Base-by-base conservation (phyloP, 1,140 invertebrate genomes). In the Triops longicaudatus region DNA sequence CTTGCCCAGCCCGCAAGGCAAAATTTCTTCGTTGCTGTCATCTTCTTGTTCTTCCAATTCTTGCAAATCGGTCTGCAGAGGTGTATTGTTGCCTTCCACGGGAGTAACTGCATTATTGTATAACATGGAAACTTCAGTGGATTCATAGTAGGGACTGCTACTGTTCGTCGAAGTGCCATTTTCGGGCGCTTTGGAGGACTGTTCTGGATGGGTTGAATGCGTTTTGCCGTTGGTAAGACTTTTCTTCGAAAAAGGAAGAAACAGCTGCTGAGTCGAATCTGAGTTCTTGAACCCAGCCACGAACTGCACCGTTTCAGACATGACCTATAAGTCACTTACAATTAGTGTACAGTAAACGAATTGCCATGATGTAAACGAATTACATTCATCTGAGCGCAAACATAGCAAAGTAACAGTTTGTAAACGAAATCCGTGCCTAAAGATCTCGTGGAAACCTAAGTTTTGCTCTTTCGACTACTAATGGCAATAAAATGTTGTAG, bases 1-100 rank as follows among this genome's bases (percentile, higher is more conserved):
- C 4, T 86, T 86, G 5, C 91, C 91, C 78, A 92, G 85, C 1
- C 92, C 92, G 79, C 91, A 93, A 63, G 50, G 50, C 50, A 63
- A 63, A 28, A 86, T 85, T 22, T 87, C 85, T 12, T 85, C 83
- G 73, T 85, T 85, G 4, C 87, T 85, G 27, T 86, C 85, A 50
- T 85, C 83, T 41, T 43, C 77, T 27, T 42, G 73, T 26, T 72
- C 72, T 76, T 73, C 22, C 27, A 31, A 73, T 73, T 73, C 73
- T 26, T 73, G 27, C 73, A 73, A 28, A 41, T n/a, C 17, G 27
- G 73, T 28, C 73, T 41, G 12, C 14, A 73, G 50, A 5, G 14
- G 50, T 6, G 50, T 5, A 63, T 63, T 63, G 50, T 3, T 63
- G 22, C 50, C 9, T 1, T 63, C 50, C 17, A 22, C 22, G 14